Conservation (phyloP, 1,140 invertebrate species). For the Pseudomyrmex pallidus region DNA sequence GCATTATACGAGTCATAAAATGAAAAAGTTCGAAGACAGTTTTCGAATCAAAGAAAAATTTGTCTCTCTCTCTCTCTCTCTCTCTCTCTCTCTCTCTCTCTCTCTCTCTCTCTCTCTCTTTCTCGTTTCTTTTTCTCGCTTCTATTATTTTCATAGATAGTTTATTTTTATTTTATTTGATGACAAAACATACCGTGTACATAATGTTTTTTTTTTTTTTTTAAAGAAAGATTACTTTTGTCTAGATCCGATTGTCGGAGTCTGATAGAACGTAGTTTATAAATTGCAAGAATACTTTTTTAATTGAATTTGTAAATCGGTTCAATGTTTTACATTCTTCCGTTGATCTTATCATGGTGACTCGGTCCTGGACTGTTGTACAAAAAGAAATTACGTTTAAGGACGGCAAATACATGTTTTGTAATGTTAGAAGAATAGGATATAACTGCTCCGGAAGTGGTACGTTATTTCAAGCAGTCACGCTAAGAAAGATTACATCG, state of each 20-base stretch:
- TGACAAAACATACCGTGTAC: not conserved
- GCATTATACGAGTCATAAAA: conserved; percentile 47
- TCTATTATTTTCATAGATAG: conserved; percentile 42
- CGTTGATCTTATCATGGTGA: not conserved
- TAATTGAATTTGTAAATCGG: not conserved
- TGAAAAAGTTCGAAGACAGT: conserved; percentile 1
- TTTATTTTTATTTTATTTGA: conserved; percentile 21
- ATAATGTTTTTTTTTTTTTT: too few species aligned
- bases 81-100: not conserved
- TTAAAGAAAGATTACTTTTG: not conserved
- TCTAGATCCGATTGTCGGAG: not conserved
- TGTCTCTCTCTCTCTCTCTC: not conserved
- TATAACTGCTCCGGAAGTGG: conserved; percentile 39
- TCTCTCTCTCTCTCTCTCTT: too few species aligned
- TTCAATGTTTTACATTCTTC: not conserved
- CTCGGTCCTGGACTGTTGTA: not conserved
- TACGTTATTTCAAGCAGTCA: conserved; percentile 52
- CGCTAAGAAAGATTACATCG: conserved; percentile 48
- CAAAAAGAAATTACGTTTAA: not conserved
- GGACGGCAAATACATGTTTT: conserved; percentile 2
- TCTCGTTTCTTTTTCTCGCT: not conserved
- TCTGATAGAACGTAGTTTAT: not conserved
- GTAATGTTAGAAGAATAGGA: conserved; percentile 28
- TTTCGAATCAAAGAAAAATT: conserved; percentile 5
- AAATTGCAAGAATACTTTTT: not conserved